These are phyloP conservation scores for Nixonia krombeini DNA, from an alignment of 1,140 invertebrate species.

Conservation along the genomic window DNA sequence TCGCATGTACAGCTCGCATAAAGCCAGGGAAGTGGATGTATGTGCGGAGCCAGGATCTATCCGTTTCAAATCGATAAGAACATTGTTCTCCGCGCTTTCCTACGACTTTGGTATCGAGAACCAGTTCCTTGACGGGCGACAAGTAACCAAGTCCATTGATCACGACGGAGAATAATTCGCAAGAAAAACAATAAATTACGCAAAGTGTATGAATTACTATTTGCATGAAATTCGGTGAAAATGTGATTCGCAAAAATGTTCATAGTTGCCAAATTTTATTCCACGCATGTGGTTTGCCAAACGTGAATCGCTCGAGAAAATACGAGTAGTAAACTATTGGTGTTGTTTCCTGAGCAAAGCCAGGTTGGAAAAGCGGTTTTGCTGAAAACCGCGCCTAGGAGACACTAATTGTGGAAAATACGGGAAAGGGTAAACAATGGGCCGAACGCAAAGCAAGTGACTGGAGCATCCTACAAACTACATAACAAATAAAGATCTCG, in stretches of 20 bases:
- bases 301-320: too few relatives aligned
- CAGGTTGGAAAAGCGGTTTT: neutral
- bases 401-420: neutral
- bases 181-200: too few relatives aligned
- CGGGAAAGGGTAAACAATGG: neutral
- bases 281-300: too few relatives aligned
- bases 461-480: neutral
- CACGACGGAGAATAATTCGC: too few relatives aligned
- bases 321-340: too few relatives aligned
- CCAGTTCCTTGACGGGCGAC: slow-evolving; percentile 26
- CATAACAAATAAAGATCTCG: too few relatives aligned
- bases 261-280: too few relatives aligned
- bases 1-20: slow-evolving; percentile 51
- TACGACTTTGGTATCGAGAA: slow-evolving; percentile 32
- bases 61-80: slow-evolving; percentile 43
- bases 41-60: slow-evolving; percentile 34
- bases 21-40: slow-evolving; percentile 50
- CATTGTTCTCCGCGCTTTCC: slow-evolving; percentile 12
- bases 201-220: too few relatives aligned
- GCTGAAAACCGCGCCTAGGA: neutral
- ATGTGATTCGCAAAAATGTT: too few relatives aligned
- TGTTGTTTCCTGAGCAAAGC: too few relatives aligned
- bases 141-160: too few relatives aligned
- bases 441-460: neutral
- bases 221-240: too few relatives aligned